Percentiles rank a stretch among this genome's conserved stretches.
Conservation (phyloP, 2,797 vertebrate species). For the Todus mexicanus region DNA sequence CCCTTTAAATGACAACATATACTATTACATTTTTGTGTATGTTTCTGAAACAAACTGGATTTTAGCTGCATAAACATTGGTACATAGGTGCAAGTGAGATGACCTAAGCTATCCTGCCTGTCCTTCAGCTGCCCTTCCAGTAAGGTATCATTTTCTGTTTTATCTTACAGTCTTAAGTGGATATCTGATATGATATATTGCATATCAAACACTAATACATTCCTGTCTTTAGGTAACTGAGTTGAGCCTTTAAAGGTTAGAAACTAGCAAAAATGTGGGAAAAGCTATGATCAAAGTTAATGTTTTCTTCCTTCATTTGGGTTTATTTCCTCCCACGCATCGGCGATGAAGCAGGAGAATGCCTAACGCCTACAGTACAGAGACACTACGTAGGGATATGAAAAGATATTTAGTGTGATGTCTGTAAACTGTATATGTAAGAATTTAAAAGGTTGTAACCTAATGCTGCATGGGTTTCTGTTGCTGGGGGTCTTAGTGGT, state of each 20-base stretch:
- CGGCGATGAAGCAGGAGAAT: neutral
- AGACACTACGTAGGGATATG: neutral
- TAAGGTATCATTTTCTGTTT: neutral
- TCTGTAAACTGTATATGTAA: neutral
- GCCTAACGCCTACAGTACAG: neutral
- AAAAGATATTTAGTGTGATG: neutral
- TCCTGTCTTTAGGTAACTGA: neutral
- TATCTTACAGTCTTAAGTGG: neutral
- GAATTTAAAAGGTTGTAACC: neutral
- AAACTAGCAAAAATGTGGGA: neutral
- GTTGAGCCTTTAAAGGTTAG: neutral
- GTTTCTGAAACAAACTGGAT: neutral
- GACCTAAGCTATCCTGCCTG: neutral
- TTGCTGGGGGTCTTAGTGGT: rapidly evolving
- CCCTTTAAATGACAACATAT: neutral
- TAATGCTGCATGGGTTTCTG: neutral
- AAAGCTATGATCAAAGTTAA: neutral
- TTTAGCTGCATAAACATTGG: neutral
- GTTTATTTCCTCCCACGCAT: neutral
- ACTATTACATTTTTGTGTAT: neutral
- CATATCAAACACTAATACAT: neutral
- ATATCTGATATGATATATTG: neutral
- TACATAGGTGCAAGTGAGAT: neutral
- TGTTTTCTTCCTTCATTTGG: neutral
- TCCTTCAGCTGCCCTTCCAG: neutral